Evolutionary conservation across 2,888 invertebrate species (phyloP), one percentile per base, ranked within the genome.

Genomic region (Nymphalis urticae): DNA sequence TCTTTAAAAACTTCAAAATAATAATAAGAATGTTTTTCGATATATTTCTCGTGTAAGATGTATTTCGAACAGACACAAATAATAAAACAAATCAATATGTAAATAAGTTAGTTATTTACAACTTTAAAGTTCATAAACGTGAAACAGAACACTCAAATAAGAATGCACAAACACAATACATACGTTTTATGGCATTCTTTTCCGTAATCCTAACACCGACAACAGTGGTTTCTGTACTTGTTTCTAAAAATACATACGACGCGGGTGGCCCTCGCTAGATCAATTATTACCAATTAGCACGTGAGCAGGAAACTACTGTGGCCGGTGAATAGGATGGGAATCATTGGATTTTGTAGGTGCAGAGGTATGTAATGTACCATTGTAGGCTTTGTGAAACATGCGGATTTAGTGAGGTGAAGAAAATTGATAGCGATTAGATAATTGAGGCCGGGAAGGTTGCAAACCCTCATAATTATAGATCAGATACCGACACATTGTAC

Each of bases 201-300:
- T 63, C 63, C 62, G 50, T 68, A 64, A 71, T 66, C 60, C 70
- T 42, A 66, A 60, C 50, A 62, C 67, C 67, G 71, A 71, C 67
- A 69, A 67, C 67, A 69, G 68, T 69, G 71, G 73, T 71, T 75
- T 69, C 65, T 70, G 69, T 69, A 68, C 69, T 51, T 56, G 72
- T 10, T 51, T 58, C 75, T 78, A 79, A 76, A 79, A 76, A 83
- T 81, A 79, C 77, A 72, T 63, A 70, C 88, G 78, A 84, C 85
- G 87, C 86, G 89, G 87, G 89, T 88, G 89, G 82, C 87, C 75
- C 64, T 66, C 72, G 76, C 73, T 78, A 81, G 82, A 89, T 88
- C 90, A 90, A 88, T 90, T 89, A 90, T 86, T 87, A 81, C 80
- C 84, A 85, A 86, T 89, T 90, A 89, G 82, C 90, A 88, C 86